Conservation (phyloP, 2,797 vertebrate species). For the Eupleurogrammus muticus region DNA sequence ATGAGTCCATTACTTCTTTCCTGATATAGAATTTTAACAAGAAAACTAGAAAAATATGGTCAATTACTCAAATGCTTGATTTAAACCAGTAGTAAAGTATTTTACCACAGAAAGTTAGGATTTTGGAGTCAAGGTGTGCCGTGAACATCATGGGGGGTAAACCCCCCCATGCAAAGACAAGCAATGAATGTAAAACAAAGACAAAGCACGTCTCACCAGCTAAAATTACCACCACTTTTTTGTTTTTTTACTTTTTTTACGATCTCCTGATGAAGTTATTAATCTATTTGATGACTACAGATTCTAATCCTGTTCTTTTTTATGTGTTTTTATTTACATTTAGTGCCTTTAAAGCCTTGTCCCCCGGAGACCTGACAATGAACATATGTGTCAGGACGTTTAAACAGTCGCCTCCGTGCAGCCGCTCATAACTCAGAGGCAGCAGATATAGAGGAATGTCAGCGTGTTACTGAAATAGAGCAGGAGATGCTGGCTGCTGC, state of each 20-base stretch:
- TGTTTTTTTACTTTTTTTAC: not conserved
- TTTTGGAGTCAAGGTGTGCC: not conserved
- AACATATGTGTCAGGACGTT: slow-evolving; percentile 77
- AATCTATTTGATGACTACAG: slow-evolving; percentile 12
- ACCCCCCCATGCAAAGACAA: slow-evolving; percentile 51
- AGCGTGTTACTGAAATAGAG: slow-evolving; percentile 70
- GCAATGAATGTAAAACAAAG: slow-evolving; percentile 51
- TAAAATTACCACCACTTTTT: slow-evolving; percentile 23
- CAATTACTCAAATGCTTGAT: too few species aligned
- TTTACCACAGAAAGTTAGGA: too few species aligned
- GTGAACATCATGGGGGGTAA: slow-evolving; percentile 13
- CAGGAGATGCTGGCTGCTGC: slow-evolving; percentile 64
- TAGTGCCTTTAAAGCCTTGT: slow-evolving; percentile 56
- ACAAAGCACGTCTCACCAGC: slow-evolving; percentile 47
- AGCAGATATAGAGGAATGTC: slow-evolving; percentile 80
- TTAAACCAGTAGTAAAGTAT: too few species aligned
- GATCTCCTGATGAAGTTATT: slow-evolving; percentile 22
- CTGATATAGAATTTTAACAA: too few species aligned
- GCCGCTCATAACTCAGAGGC: slow-evolving; percentile 75
- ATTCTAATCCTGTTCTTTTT: slow-evolving; percentile 3
- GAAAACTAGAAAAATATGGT: too few species aligned
- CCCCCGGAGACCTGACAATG: slow-evolving; percentile 62
- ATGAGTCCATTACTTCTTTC: too few species aligned
- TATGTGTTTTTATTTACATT: slow-evolving; percentile 51
- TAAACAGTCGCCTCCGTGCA: slow-evolving; percentile 65